These are phyloP conservation scores for Brachylomia viminalis DNA, from an alignment of 2,888 invertebrate species.

Conservation along the genomic window DNA sequence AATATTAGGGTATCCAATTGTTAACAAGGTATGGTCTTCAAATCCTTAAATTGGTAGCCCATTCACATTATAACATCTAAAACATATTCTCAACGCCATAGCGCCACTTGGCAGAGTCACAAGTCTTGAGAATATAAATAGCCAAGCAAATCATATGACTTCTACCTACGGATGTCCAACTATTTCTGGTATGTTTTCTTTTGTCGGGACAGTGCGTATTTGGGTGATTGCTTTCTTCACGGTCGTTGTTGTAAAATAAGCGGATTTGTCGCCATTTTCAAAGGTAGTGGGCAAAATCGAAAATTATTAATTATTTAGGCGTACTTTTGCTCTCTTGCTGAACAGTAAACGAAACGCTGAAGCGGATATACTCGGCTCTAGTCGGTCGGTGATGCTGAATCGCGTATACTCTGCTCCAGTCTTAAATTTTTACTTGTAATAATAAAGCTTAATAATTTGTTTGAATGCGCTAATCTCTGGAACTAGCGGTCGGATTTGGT, in stretches of 20 bases:
- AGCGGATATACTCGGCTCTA: too few species aligned
- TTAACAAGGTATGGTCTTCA: background rate
- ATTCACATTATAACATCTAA: constrained; percentile 10
- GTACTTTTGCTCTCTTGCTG: too few species aligned
- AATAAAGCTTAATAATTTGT: too few species aligned
- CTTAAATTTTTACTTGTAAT: too few species aligned
- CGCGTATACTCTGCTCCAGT: too few species aligned
- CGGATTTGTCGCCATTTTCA: background rate
- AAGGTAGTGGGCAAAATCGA: background rate
- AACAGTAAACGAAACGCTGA: too few species aligned
- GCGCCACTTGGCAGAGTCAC: constrained; percentile 69
- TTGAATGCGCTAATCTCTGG: too few species aligned
- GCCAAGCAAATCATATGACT: constrained; percentile 68
- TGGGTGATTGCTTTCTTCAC: background rate
- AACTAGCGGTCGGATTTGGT: too few species aligned
- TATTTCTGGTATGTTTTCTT: constrained; percentile 46
- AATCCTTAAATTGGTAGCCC: background rate
- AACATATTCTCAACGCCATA: constrained; percentile 11
- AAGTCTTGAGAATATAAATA: constrained; percentile 59
- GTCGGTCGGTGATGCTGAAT: too few species aligned
- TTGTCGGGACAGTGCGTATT: constrained; percentile 5
- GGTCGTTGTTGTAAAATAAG: background rate
- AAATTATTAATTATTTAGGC: too few species aligned
- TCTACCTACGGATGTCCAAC: constrained; percentile 45
- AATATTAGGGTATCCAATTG: too few species aligned